These are phyloP conservation scores for Phataginus tetradactyla DNA, from an alignment of 2,797 vertebrate genomes.

Conservation along the genomic window DNA sequence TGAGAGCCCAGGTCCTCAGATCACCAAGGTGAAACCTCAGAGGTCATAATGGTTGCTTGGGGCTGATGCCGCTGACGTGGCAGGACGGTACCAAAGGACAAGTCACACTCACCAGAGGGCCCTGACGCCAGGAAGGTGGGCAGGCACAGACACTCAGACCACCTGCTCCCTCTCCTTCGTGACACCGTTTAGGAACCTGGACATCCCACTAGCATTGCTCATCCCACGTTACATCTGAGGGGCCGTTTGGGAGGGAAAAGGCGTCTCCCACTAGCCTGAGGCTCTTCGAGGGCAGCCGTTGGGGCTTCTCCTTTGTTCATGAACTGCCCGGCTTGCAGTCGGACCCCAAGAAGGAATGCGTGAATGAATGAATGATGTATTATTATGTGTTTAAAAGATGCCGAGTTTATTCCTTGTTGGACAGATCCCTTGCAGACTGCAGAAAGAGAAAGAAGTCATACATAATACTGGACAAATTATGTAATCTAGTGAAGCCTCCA, in stretches of 20 bases:
- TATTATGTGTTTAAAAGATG: not conserved
- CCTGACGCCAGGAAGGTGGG: not conserved
- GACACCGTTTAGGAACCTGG: not conserved
- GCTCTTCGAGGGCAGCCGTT: not conserved
- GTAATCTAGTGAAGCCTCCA: not conserved
- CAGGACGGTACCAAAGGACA: not conserved
- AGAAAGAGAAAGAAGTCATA: not conserved
- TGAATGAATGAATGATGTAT: not conserved
- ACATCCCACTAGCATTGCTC: fast-evolving
- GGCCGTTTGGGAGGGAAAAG: not conserved
- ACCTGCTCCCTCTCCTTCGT: not conserved
- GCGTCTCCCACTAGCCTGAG: not conserved
- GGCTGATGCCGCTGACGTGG: not conserved
- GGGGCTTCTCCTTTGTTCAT: not conserved
- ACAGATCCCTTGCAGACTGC: not conserved
- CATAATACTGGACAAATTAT: not conserved
- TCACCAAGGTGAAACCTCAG: not conserved
- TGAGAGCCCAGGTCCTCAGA: not conserved
- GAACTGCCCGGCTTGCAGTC: not conserved
- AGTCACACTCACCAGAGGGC: not conserved
- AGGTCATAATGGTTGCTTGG: not conserved
- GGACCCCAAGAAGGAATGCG: not conserved
- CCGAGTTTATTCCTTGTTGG: not conserved
- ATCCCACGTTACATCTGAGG: not conserved
- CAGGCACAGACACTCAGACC: not conserved